Evolutionary conservation across 2,797 vertebrate species (phyloP), one percentile per base, ranked within the genome.

Genomic region (Cyclopterus lumpus): DNA sequence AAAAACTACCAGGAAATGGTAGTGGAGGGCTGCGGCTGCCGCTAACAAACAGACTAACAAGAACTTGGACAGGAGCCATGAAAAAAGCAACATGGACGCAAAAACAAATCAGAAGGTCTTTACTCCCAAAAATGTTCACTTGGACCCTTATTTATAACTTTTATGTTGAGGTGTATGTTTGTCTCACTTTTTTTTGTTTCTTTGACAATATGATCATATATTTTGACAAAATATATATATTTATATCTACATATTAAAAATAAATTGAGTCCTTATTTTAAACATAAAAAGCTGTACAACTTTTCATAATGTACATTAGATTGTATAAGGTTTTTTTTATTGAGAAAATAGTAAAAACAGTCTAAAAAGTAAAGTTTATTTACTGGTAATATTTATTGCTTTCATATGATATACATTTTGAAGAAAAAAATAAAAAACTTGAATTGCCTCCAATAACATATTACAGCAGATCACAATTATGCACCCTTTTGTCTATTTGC

Each of bases 1-100:
- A 99, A 99, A 92, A 99, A 99, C 95, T 99, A 99, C 93, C 98
- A 99, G 94, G 98, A 99, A 95, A 99, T 99, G 98, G 98, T 99
- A 71, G 98, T 99, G 79, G 98, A 99, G 93, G 98, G 98, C 54
- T 99, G 97, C 64, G 98, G 98, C 92, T 99, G 98, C 91, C 98
- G 97, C 92, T 99, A 94, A 95, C 70, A 65, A 46, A 75, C 79
- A 62, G 46, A 70, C 64, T 22, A 28, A 54, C 36, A n/a, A 66
- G 48, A 81, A 77, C 71, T 53, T 32, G 83, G 83, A 89, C 82
- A 71, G 77, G 75, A 18, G 48, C 85, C 85, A 71, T 67, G 75
- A 84, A 78, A 79, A 80, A 86, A 84, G 68, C 69, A 82, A 85
- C 70, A 81, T 57, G 66, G 84, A 87, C 73, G 54, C 71, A 82